Base-by-base conservation (phyloP, 2,113 vertebrate species). In the Rissa tridactyla region DNA sequence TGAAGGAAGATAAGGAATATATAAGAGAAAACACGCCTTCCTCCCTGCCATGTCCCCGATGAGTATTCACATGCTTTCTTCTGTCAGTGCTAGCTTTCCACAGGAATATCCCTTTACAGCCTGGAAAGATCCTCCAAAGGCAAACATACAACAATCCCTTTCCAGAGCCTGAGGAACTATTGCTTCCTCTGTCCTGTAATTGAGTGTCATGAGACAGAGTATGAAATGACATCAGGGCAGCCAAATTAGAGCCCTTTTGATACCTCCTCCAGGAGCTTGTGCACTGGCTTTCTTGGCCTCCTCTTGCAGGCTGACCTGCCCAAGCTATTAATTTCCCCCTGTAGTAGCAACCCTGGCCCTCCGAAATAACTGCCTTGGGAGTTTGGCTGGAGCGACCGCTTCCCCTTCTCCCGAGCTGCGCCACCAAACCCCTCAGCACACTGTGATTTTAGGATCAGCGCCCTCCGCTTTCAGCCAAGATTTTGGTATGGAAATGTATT, bases 91-190 rank as follows among this genome's bases (percentile, higher is more conserved):
- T 86, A 61, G 36, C 44, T 72, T 75, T 80, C 44, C 40, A 69
- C 38, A 38, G 30, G 26, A 77, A 54, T 32, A 61, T 60, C 26
- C 58, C 40, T 80, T 83, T 42, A 32, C 6, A 7, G 19, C 36
- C 64, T 23, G 73, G 34, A 57, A 77, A 81, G 29, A 42, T 88
- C 11, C 1, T 65, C 23, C 27, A 66, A 62, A 75, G 11, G 70
- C n/a, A 71, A 54, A 60, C 42, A 32, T 5, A 19, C 0, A 0
- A 42, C 52, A 55, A 23, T 25, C 36, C 23, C 36, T 44, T 73
- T 81, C 83, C 14, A 34, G 58, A 77, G 47, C 83, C 46, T 1
- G 8, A 52, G 84, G 72, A 86, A 78, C 32, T 34, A 47, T 62
- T n/a, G 5, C 44, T 69, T 82, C 69, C 75, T 47, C 29, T 0